These are phyloP conservation scores for Anastatus disparis DNA, from an alignment of 1,140 invertebrate species.

Conservation along the genomic window DNA sequence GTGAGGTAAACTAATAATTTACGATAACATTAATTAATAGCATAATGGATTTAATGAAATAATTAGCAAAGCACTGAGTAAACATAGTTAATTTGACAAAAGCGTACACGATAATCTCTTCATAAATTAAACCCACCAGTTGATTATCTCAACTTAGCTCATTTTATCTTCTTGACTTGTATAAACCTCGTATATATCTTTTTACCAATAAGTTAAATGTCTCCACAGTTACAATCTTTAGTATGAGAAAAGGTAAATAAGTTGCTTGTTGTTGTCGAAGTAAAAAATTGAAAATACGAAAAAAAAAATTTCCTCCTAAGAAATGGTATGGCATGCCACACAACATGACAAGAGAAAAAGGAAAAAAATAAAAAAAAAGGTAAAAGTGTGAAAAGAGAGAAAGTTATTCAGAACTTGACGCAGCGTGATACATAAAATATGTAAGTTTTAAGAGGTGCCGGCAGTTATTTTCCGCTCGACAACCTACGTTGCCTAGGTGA, in stretches of 20 bases:
- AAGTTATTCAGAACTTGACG: slow-evolving; percentile 21
- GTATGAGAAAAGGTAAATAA: neutral
- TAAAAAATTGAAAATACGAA: too few species aligned
- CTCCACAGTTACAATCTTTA: neutral
- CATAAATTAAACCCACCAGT: neutral
- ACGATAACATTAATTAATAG: neutral
- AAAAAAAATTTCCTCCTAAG: too few species aligned
- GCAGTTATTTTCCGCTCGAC: slow-evolving; percentile 29
- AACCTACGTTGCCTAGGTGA: neutral
- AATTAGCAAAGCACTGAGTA: neutral
- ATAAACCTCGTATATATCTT: neutral
- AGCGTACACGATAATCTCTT: neutral
- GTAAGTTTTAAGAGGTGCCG: slow-evolving; percentile 18
- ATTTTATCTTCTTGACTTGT: neutral
- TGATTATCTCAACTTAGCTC: neutral
- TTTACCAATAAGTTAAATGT: slow-evolving; percentile 3
- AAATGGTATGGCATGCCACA: too few species aligned
- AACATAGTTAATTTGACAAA: neutral
- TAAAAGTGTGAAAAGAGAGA: too few species aligned
- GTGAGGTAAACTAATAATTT: neutral
- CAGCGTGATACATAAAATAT: slow-evolving; percentile 30
- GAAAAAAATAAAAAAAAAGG: too few species aligned
- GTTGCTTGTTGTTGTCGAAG: too few species aligned
- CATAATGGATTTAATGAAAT: neutral
- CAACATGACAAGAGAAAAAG: too few species aligned